phyloP scores from a whole-genome alignment of 2,797 vertebrate species.

The Pelochelys cantorii region DNA sequence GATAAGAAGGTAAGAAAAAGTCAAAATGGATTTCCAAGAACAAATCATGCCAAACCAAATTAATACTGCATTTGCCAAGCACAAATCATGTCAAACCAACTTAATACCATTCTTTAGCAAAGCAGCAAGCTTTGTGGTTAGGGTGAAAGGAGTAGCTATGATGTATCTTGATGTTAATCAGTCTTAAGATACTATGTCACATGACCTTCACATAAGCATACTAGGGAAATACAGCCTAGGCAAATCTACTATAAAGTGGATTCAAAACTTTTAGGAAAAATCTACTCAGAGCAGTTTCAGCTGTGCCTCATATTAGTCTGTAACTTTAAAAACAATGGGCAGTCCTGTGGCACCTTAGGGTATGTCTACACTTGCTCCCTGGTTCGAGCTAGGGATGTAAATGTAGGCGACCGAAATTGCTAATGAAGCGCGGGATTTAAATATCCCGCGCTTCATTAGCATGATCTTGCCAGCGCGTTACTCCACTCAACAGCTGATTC shows the following conservation, averaged over 20 bases:
- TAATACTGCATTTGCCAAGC: not conserved
- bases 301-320: too few species aligned
- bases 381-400: too few species aligned
- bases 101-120: not conserved
- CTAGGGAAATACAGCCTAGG: not conserved
- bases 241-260: not conserved
- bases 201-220: not conserved
- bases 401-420: too few species aligned
- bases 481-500: too few species aligned
- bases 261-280: not conserved
- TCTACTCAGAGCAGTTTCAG: not conserved
- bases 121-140: not conserved
- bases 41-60: too few species aligned
- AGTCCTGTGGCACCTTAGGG: too few species aligned
- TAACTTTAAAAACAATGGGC: too few species aligned
- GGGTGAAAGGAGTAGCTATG: not conserved
- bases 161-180: not conserved
- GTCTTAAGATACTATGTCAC: not conserved
- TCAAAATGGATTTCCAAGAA: not conserved
- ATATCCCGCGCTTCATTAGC: too few species aligned
- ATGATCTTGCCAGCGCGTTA: too few species aligned
- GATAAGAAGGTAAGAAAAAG: not conserved
- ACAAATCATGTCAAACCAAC: not conserved
- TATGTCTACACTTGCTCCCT: too few species aligned
- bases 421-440: too few species aligned